These are phyloP conservation scores for Antennarius maculatus DNA, from an alignment of 2,797 vertebrate genomes.

Conservation along the genomic window DNA sequence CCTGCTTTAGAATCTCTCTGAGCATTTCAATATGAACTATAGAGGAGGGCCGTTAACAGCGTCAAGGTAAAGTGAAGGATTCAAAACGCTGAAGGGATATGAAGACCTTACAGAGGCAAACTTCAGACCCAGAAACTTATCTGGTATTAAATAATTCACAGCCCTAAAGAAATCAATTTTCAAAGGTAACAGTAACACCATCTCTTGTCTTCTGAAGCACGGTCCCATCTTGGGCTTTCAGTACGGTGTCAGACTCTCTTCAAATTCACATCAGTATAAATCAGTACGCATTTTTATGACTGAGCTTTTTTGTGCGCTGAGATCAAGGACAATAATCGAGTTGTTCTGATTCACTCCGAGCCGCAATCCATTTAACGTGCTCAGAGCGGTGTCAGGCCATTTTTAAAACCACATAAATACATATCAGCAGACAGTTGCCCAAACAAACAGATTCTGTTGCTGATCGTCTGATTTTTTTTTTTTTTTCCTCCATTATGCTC, in stretches of 20 bases:
- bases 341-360: constrained; percentile 41
- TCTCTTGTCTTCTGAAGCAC: constrained; percentile 40
- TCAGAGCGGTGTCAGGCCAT: constrained; percentile 33
- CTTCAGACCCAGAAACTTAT: constrained; percentile 46
- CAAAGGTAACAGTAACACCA: constrained; percentile 43
- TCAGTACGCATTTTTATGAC: constrained; percentile 30
- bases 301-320: constrained; percentile 19
- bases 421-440: constrained; percentile 39
- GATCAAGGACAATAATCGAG: constrained; percentile 43
- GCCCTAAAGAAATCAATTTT: constrained; percentile 55
- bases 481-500: constrained; percentile 5
- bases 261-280: constrained; percentile 56
- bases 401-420: constrained; percentile 46
- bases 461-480: constrained; percentile 8
- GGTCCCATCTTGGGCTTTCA: constrained; percentile 30
- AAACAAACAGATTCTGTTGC: constrained; percentile 26
- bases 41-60: constrained; percentile 19
- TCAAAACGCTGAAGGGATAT: constrained; percentile 32
- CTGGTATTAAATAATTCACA: constrained; percentile 61
- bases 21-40: constrained; percentile 42
- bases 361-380: constrained; percentile 37
- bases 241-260: constrained; percentile 44
- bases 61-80: constrained; percentile 15
- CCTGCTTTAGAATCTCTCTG: constrained; percentile 43
- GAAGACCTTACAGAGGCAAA: constrained; percentile 42